phyloP scores from a whole-genome alignment of 64 coral and sea anemone genomes.

The Stichodactyla mertensii region DNA sequence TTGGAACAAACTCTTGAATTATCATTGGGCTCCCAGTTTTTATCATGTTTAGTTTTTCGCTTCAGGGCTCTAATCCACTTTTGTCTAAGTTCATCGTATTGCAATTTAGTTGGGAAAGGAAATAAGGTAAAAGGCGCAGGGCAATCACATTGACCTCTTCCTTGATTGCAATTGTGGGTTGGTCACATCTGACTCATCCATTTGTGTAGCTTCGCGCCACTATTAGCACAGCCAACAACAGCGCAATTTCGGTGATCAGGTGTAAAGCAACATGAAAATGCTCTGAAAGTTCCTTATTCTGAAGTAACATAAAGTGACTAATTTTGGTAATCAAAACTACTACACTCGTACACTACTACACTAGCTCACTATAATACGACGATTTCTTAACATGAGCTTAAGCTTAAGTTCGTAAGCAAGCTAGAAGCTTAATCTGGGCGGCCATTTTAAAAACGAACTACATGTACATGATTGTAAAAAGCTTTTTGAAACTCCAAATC shows the following conservation, averaged over 20 bases:
- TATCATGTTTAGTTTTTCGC: conserved; percentile 40
- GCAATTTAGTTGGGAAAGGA: conserved; percentile 46
- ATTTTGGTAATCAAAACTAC: no score
- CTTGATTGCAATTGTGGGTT: conserved; percentile 47
- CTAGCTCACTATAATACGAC: no score
- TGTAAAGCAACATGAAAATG: no score
- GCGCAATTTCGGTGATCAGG: conserved; percentile 18
- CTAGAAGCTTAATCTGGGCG: no score
- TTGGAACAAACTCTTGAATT: conserved; percentile 52
- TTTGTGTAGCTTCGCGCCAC: conserved; percentile 41
- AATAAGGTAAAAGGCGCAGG: conserved; percentile 1
- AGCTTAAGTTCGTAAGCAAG: no score
- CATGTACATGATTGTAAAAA: no score
- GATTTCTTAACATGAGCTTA: no score
- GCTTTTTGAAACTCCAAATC: no score
- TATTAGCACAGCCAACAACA: conserved; percentile 50
- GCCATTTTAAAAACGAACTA: no score
- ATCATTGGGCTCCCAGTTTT: conserved; percentile 56
- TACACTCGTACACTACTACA: no score
- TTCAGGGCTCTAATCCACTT: conserved; percentile 48
- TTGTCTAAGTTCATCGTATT: conserved; percentile 27
- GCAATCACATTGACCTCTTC: conserved; percentile 37
- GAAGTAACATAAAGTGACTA: no score
- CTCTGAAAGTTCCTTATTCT: no score
- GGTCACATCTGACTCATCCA: conserved; percentile 26